Percentiles rank a stretch among this genome's conserved stretches.
Conservation (phyloP, 1,140 invertebrate species). For the Vollenhovia emeryi region DNA sequence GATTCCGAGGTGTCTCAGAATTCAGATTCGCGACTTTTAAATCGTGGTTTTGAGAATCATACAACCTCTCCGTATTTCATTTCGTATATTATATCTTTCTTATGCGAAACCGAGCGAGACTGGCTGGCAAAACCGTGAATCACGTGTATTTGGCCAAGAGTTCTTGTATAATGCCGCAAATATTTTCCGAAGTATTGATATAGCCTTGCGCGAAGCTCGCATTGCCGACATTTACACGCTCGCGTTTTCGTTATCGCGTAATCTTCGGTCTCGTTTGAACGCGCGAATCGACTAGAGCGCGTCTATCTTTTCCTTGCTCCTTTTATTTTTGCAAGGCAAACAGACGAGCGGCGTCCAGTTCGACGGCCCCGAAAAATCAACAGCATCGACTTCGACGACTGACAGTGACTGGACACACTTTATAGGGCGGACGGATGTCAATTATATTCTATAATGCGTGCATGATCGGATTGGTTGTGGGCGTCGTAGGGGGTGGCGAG, state of each 20-base stretch:
- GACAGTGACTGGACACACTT: conserved; percentile 66
- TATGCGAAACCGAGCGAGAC: neutral
- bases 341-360: conserved; percentile 40
- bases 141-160: neutral
- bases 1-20: too few relatives aligned
- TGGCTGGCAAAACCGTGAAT: neutral
- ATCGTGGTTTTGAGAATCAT: neutral
- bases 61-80: neutral
- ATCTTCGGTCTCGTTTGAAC: conserved; percentile 36
- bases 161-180: conserved; percentile 15
- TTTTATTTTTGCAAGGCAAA: conserved; percentile 52
- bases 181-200: conserved; percentile 16
- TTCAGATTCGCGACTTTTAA: neutral
- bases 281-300: conserved; percentile 1
- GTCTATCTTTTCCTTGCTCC: conserved; percentile 41
- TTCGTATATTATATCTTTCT: neutral
- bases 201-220: neutral
- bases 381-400: conserved; percentile 66
- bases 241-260: conserved; percentile 52
- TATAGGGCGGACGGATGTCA: conserved; percentile 75
- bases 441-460: conserved; percentile 71
- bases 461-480: conserved; percentile 40
- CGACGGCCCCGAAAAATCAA: conserved; percentile 57
- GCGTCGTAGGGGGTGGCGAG: conserved; percentile 30
- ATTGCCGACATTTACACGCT: conserved; percentile 30